Base-by-base conservation (phyloP, 2,888 invertebrate species). In the Achlya flavicornis region DNA sequence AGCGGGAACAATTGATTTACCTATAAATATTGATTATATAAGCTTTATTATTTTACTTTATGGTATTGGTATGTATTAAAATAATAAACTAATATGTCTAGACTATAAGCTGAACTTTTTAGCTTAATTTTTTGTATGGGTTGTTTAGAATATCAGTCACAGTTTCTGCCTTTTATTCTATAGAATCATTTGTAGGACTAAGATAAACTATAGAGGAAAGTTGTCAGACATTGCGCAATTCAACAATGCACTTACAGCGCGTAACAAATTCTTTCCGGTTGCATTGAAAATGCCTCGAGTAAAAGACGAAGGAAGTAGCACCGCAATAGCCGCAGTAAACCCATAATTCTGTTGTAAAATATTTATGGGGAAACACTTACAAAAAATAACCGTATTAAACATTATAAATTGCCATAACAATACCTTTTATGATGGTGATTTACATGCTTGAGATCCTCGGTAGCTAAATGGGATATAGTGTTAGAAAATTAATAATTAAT, bases 191-290 rank as follows among this genome's bases (percentile, higher is more conserved):
- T 41, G 12, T 41, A 53, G 19, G 53, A 3, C 53, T 19, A 14
- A 38, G 12, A 19, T 16, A 19, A 62, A 63, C 61, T 41, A 64
- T n/a, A 43, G 32, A n/a, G 61, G 61, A 67, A 67, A 64, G 63
- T 64, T 66, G 64, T 16, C 58, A 26, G 41, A 60, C 41, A 60
- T 60, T 41, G 26, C 60, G 60, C 65, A 70, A 70, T 66, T 11
- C 63, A 62, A 69, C 71, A 73, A 68, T 65, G 63, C 65, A 61
- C 61, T 61, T 43, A 60, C 64, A 64, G 58, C 61, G 76, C 73
- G 74, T 85, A 85, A 85, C 87, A 79, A 84, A 86, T 85, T 85
- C 74, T 84, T 86, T 88, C 88, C 88, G 87, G 86, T 80, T 68
- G 71, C 75, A 77, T 79, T 81, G 73, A 79, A 79, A 67, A 73